Conservation (phyloP, 64 coral and sea anemone species). For the Dendronephthya gigantea region DNA sequence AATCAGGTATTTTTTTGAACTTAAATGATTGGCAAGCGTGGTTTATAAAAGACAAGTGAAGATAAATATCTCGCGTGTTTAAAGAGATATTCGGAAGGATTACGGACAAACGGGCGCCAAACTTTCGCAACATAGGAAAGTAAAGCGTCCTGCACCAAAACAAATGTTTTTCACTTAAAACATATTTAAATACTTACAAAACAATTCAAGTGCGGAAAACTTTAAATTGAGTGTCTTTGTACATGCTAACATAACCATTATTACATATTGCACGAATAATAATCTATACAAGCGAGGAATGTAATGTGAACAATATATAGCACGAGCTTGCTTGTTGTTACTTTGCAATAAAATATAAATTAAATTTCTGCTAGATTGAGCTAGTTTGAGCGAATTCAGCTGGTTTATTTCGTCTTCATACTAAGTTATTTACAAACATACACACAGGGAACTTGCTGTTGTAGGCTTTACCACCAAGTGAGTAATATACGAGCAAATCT, state of each 20-base stretch:
- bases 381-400: not conserved
- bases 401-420: slow-evolving; percentile 15
- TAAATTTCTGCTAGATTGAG: not conserved
- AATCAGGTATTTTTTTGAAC: not conserved
- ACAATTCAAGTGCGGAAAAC: not conserved
- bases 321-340: not conserved
- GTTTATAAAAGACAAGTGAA: not conserved
- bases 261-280: not conserved
- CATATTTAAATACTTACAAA: not conserved
- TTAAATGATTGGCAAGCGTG: not conserved
- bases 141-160: not conserved
- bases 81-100: slow-evolving; percentile 23
- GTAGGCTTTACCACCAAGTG: slow-evolving; percentile 22
- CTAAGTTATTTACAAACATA: slow-evolving; percentile 17
- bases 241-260: not conserved
- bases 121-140: not conserved
- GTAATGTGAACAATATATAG: not conserved
- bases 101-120: slow-evolving; percentile 1
- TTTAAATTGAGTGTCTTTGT: slow-evolving; percentile 2
- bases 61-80: slow-evolving; percentile 15
- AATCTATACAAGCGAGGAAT: slow-evolving; percentile 3
- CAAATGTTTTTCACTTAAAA: not conserved
- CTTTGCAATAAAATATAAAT: not conserved
- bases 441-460: slow-evolving; percentile 14
- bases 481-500: not conserved